Evolutionary conservation across 2,113 vertebrate species (phyloP), one percentile per base, ranked within the genome.

Genomic region (Cottus gobio): DNA sequence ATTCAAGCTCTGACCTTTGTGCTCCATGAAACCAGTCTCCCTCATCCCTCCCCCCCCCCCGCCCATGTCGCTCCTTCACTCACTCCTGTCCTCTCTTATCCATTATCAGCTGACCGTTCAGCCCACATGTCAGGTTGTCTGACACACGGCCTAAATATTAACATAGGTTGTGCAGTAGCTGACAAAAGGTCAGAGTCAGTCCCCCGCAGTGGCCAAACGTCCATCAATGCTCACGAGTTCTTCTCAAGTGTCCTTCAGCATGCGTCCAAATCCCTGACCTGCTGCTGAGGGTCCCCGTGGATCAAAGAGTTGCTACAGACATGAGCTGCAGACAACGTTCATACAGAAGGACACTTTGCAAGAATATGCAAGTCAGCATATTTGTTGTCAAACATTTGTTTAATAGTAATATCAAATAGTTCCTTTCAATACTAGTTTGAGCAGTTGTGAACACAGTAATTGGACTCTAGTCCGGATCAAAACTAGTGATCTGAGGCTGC

Each of bases 41-140:
- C 65, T 44, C n/a, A 61, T 66, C 77, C 61, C 48, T 37, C 2
- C 26, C 63, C 2, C 4, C 24, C 13, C 7, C 37, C 64, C 68
- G 58, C n/a, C 2, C n/a, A 11, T 13, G 11, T 31, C 28, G 70
- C 50, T 50, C 28, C 64, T 52, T 62, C 71, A 26, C n/a, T 71
- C 73, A 66, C 60, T 67, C 67, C 75, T 48, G 69, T 82, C 79
- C 76, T 76, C 62, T 62, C 22, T 67, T 7, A 63, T 80, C 77
- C 72, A 73, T 76, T 57, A 80, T 5, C 36, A 57, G 24, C 39
- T 71, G 52, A 71, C 66, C 4, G 8, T 20, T 64, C 71, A 48
- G 65, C 58, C 65, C 34, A 36, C 28, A 18, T 61, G 78, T 70
- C 77, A 77, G 42, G 69, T 64, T 31, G 46, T 67, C 50, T 73